Evolutionary conservation across 2,797 vertebrate species (phyloP), one percentile per base, ranked within the genome.

Genomic region (Molossus molossus): DNA sequence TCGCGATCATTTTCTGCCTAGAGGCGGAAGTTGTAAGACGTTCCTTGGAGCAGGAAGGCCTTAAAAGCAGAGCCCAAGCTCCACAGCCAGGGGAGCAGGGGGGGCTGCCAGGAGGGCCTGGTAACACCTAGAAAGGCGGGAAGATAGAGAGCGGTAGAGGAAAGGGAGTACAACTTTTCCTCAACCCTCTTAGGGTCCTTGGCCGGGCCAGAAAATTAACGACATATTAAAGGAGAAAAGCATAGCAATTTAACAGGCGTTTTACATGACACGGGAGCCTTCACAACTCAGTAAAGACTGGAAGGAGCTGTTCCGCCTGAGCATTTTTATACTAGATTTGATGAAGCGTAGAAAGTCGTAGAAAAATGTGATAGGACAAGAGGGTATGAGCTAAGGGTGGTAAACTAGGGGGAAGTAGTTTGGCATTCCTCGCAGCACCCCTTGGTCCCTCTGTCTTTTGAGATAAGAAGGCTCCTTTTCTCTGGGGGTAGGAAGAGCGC

Each of bases 231-330:
- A 70, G 55, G 62, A 77, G 48, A 86, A 87, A 88, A 89, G 48
- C 12, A 58, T 48, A 25, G 3, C 14, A 57, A 65, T 15, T 64
- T 88, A 55, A 88, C 20, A 69, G 84, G 58, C 50, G 37, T 50
- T 84, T 72, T 45, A 37, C 2, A 7, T 11, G 14, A 40, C 64
- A n/a, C 17, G 9, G 14, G 57, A 69, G 64, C 18, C 33, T 84
- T 88, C 33, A 25, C 79, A 79, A 89, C 79, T 69, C 62, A 95
- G 58, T 20, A 27, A 89, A 84, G 70, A 84, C 40, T 15, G 3
- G 13, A 84, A 60, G 62, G 84, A 83, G n/a, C 29, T 65, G 60
- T 82, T n/a, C 82, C 69, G 37, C 53, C 45, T 88, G 21, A 48
- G 77, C 18, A 23, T 62, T 67, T 95, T 76, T 69, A 87, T 21